phyloP scores from a whole-genome alignment of 2,888 invertebrate genomes.

The Pristionchus fissidentatus region DNA sequence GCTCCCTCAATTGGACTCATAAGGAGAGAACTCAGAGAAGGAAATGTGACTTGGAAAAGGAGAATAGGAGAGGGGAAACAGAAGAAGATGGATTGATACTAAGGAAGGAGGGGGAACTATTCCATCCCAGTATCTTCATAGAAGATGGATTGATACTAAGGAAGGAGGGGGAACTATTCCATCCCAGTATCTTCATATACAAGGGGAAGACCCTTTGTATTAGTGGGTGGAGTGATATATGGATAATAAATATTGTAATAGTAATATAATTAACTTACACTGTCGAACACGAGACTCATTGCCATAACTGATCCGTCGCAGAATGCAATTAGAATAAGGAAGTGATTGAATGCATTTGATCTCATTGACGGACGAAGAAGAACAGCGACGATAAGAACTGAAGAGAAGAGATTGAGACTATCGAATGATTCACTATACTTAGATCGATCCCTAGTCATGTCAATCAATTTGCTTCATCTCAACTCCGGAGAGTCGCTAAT shows the following conservation, averaged over 20 bases:
- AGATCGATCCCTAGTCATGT: no score
- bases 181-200: no score
- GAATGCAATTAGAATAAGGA: conserved; percentile 74
- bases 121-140: no score
- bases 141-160: no score
- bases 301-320: conserved; percentile 74
- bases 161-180: no score
- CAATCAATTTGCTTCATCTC: no score
- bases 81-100: neutral
- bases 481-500: no score
- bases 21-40: neutral
- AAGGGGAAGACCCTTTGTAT: no score
- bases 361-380: conserved; percentile 61
- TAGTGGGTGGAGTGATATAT: neutral
- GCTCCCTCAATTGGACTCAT: conserved; percentile 10
- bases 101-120: no score
- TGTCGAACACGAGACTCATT: conserved; percentile 71
- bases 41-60: neutral
- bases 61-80: neutral
- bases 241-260: neutral
- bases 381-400: conserved; percentile 50
- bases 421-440: no score
- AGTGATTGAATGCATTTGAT: conserved; percentile 73
- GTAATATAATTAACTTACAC: no score
- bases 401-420: neutral